Evolutionary conservation across 2,113 vertebrate genomes (phyloP), one percentile per base, ranked within the genome.

Genomic region (Candoia aspera): DNA sequence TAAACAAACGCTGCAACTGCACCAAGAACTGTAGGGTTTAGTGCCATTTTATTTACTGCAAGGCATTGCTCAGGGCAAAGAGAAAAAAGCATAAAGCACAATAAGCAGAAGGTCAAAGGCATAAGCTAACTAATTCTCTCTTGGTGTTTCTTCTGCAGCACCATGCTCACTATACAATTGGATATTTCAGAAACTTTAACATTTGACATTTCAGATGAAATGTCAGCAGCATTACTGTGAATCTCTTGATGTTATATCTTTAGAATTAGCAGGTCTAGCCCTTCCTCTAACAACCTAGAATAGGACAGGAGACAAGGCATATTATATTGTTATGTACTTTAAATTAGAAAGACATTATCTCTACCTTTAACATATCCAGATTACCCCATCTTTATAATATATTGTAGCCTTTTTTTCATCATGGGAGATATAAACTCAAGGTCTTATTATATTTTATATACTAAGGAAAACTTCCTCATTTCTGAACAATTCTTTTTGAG

Each of bases 151-250:
- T 95, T 95, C 95, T 84, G 90, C 93, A 95, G 87, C 17, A 91
- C 92, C 85, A 73, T 90, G 86, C 59, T 89, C 53, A 93, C 90
- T 89, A 90, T 5, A 29, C 91, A 95, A 95, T 93, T 93, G 53
- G 68, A 55, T 92, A 93, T 94, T 96, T 96, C 87, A 93, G 95
- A 86, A 96, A 90, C 87, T 95, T 95, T 92, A 96, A 92, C 87
- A 95, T 87, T 95, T 97, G 95, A 96, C 95, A 96, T 97, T 97
- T 92, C 92, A 95, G 92, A 95, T 94, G 89, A 97, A 97, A 96
- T 95, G 94, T 93, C 96, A 96, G 90, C 91, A 95, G 93, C 0
- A 90, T 90, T 93, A 95, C 90, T 95, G 92, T 93, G 93, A 94
- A 95, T 58, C 62, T 29, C 91, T 0, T 89, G 0, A 93, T 90